phyloP scores from a whole-genome alignment of 2,797 vertebrate species.

The Rallus crepitans region DNA sequence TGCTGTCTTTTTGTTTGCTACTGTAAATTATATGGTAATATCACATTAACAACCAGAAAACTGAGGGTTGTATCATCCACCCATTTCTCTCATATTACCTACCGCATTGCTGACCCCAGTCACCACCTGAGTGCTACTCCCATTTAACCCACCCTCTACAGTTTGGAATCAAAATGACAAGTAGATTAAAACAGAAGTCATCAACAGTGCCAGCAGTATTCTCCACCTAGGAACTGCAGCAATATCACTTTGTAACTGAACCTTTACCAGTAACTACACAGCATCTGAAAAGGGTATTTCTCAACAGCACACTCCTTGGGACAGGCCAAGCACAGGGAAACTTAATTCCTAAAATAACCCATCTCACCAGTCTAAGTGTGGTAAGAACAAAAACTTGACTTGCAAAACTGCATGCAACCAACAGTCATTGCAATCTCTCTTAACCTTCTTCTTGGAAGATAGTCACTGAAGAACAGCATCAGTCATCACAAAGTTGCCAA shows the following conservation, averaged over 20 bases:
- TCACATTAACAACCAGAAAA: conserved; percentile 34
- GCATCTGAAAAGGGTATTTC: background rate
- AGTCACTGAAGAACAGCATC: background rate
- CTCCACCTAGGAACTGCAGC: background rate
- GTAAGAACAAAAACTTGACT: background rate
- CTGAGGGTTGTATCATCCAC: background rate
- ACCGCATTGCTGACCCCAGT: background rate
- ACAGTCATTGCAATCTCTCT: background rate
- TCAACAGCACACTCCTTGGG: background rate
- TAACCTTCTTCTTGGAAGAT: background rate
- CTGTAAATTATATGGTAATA: conserved; percentile 35
- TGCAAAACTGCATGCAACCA: background rate
- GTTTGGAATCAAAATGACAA: background rate
- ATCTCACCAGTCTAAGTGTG: background rate
- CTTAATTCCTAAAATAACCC: background rate
- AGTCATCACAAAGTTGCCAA: background rate
- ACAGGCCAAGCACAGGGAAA: background rate
- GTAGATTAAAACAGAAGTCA: background rate
- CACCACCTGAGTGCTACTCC: background rate
- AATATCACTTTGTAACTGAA: background rate
- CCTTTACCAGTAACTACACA: background rate
- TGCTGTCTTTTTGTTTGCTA: background rate
- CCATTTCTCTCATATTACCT: background rate
- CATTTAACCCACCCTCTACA: background rate
- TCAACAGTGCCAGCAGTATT: background rate